Base-by-base conservation (phyloP, 2,888 invertebrate genomes). In the Eupithecia subumbrata region DNA sequence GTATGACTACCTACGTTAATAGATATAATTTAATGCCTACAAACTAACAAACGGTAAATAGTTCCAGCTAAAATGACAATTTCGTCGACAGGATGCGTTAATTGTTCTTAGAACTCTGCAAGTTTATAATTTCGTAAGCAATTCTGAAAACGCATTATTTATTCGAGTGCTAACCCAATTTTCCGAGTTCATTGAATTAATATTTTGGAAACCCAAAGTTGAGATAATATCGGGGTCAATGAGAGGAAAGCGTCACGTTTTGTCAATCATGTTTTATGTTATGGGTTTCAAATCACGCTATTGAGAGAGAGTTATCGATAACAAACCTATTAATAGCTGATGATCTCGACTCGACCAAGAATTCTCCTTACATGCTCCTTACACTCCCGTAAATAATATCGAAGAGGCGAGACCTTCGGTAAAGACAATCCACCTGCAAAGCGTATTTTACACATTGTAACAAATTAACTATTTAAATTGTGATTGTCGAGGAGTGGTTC, bases 181-280 rank as follows among this genome's bases (percentile, higher is more conserved):
- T 76, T 60, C 34, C 67, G 14, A 70, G 66, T 70, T 68, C 71
- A 69, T 69, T 75, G 72, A 48, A 68, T 56, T 63, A 37, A 74
- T 64, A 43, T 67, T 69, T 75, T 69, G 63, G 63, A 72, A 72
- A 75, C 64, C 22, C 34, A 25, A 72, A 22, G 60, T 68, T 22
- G 18, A 22, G 14, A 74, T 60, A 67, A 74, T 67, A 72, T 72
- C 52, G 66, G 70, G 76, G 76, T 76, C 72, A 76, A 73, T 71
- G 67, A 71, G 73, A 71, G 76, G 73, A 73, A 76, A 76, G 52
- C 45, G 69, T 72, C 63, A 70, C 68, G 60, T 76, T 73, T 71
- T 71, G 68, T 71, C 73, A 68, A 76, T 76, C 71, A 73, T 70
- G 70, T 70, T 66, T 76, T 73, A 73, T 73, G 40, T 68, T 67